Base-by-base conservation (phyloP, 1,140 invertebrate species). In the Lysiphlebus fabarum region DNA sequence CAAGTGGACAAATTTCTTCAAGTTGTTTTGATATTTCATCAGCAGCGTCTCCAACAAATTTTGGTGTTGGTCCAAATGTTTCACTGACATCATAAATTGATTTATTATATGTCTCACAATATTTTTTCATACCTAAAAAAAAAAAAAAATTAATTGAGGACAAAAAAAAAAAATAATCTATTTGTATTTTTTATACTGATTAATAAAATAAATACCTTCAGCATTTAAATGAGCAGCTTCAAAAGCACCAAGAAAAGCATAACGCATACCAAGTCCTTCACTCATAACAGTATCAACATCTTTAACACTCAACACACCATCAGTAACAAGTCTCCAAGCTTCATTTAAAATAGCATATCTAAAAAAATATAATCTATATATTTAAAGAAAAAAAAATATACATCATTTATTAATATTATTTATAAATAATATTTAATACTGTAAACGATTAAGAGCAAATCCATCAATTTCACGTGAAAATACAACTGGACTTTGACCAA, bases 171-270 rank as follows among this genome's bases (percentile, higher is more conserved):
- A 37, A 38, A 47, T 43, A 37, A n/a, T 37, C 11, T 7, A 36
- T 12, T 36, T 6, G 10, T 7, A 10, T 51, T 40, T 40, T 40
- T 10, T 50, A 17, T 17, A 50, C 3, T 17, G 7, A 47, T 26
- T 8, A 47, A 12, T n/a, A 7, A 45, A 6, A 17, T 12, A 54
- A 78, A 84, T 85, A 83, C 94, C 95, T 80, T 95, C 89, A 34
- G 95, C 94, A 81, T 98, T 98, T 26, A 98, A 82, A 80, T 97
- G 95, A 17, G 92, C 91, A 0, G 94, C 95, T 82, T 98, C 94
- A 53, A 98, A 82, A 2, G 93, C 89, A 26, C 96, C 96, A 14
- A 97, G 81, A 74, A 98, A 98, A 5, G 95, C 95, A 73, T 98
- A 99, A 58, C 96, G 83, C 84, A 92, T 91, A 12, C 95, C 96